These are phyloP conservation scores for Drosophila setifemur DNA, from an alignment of 1,140 invertebrate genomes.

Conservation along the genomic window DNA sequence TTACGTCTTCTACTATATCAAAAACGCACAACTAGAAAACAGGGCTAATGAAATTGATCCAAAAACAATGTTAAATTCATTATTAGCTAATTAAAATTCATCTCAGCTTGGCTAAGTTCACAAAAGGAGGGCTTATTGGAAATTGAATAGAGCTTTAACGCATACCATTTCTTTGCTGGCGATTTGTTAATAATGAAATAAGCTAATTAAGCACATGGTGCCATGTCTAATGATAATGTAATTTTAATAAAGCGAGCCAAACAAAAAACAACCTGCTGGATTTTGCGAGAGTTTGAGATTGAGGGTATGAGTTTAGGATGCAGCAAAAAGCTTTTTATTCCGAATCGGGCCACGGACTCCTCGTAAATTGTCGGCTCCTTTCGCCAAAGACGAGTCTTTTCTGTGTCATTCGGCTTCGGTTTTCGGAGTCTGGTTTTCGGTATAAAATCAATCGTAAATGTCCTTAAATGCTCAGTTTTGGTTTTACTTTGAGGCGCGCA, in stretches of 20 bases:
- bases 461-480: conserved; percentile 81
- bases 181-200: conserved; percentile 27
- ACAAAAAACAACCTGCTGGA: conserved; percentile 76
- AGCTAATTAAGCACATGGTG: conserved; percentile 37
- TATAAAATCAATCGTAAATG: conserved; percentile 82
- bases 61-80: neutral
- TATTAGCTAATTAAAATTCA: too few species aligned
- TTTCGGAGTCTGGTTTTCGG: conserved; percentile 53
- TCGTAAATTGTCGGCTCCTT: conserved; percentile 27
- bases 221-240: conserved; percentile 38
- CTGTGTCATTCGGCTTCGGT: conserved; percentile 56
- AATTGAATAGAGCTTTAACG: neutral
- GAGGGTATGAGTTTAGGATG: neutral
- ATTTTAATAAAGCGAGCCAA: conserved; percentile 54
- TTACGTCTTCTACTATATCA: too few species aligned
- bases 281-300: neutral
- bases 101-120: too few species aligned
- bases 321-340: conserved; percentile 44
- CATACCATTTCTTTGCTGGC: neutral
- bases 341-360: conserved; percentile 27
- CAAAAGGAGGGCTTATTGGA: too few species aligned
- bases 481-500: conserved; percentile 65
- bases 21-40: too few species aligned
- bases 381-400: conserved; percentile 43
- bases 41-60: too few species aligned